A percentile compares a stretch with the other conserved stretches of the same genome.
phyloP scores from a whole-genome alignment of 2,797 vertebrate genomes.

The Myotis pilosus region DNA sequence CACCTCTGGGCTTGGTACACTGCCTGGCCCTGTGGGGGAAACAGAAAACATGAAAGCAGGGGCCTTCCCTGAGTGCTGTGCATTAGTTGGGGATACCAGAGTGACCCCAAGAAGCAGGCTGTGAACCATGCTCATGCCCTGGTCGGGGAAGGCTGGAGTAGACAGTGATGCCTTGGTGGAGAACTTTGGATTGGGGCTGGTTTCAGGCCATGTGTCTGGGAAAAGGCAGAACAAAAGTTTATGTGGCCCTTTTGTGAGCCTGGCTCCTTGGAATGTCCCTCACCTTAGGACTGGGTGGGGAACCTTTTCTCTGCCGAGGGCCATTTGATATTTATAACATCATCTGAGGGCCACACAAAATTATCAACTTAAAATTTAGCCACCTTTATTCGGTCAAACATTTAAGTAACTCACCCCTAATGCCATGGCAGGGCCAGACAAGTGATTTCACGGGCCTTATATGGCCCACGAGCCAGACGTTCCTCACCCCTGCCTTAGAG shows the following conservation, averaged over 20 bases:
- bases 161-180: accelerated
- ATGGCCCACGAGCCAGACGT: not conserved
- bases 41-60: not conserved
- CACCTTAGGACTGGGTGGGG: not conserved
- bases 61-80: not conserved
- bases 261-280: not conserved
- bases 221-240: not conserved
- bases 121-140: accelerated
- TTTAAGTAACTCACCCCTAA: too few relatives aligned
- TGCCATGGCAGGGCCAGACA: not conserved
- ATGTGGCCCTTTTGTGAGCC: not conserved
- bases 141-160: not conserved
- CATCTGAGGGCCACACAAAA: not conserved
- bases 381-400: too few relatives aligned
- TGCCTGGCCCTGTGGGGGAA: not conserved
- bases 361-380: not conserved
- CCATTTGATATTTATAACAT: not conserved
- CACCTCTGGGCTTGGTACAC: not conserved
- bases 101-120: not conserved
- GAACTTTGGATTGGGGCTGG: not conserved
- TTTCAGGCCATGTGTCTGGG: not conserved
- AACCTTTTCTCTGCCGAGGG: not conserved
- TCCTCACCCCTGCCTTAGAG: not conserved
- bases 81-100: not conserved
- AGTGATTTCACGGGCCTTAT: not conserved